Percentiles rank a stretch among this genome's conserved stretches.
These are phyloP conservation scores for Pedetes capensis DNA, from an alignment of 2,113 vertebrate species.

Conservation along the genomic window DNA sequence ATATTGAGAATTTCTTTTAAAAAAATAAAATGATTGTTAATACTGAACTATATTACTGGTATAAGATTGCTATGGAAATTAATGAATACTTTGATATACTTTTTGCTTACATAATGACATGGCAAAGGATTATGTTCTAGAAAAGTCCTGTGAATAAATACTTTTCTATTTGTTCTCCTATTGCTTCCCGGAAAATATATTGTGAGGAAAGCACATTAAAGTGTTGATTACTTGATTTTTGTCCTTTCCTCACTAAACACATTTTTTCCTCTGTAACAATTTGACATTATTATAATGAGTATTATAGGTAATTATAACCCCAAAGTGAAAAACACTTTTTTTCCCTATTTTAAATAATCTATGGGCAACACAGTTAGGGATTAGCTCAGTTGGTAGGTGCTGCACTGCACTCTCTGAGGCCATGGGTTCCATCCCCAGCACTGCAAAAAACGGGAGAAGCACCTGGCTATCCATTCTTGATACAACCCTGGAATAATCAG, in stretches of 20 bases:
- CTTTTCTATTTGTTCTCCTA: conserved; percentile 4
- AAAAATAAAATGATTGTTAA: not conserved
- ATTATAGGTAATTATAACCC: not conserved
- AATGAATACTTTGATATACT: not conserved
- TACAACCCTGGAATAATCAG: no score
- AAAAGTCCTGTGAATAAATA: conserved; percentile 35
- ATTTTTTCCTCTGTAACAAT: not conserved
- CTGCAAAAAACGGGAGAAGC: no score
- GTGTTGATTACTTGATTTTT: not conserved
- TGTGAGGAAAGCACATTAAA: conserved; percentile 17
- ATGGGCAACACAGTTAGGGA: no score
- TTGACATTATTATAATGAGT: not conserved
- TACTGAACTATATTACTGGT: not conserved
- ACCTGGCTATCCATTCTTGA: no score
- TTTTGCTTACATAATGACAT: not conserved
- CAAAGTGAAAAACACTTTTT: conserved; percentile 8
- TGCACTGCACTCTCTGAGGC: no score
- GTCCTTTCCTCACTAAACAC: conserved; percentile 33
- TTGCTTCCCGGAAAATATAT: conserved; percentile 33
- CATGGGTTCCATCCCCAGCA: no score
- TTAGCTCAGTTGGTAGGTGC: no score
- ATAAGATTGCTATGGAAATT: conserved; percentile 32
- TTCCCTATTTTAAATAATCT: not conserved
- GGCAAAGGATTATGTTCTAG: not conserved
- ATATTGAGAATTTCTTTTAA: not conserved